Conservation (phyloP, 2,113 vertebrate species). For the Semnopithecus entellus region DNA sequence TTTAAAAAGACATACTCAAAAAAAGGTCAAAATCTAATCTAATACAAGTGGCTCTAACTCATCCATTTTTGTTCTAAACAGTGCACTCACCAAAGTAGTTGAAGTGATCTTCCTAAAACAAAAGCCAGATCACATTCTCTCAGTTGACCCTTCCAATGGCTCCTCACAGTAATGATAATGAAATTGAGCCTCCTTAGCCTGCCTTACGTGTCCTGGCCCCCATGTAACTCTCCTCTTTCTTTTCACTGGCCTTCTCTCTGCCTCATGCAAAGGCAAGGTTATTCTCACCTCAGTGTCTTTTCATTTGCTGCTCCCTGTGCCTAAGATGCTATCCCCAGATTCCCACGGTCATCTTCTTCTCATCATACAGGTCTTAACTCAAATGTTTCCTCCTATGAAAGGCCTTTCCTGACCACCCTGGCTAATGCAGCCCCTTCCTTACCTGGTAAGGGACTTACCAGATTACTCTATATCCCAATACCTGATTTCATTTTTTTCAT, state of each 20-base stretch:
- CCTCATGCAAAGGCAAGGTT: not conserved
- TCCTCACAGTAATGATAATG: not conserved
- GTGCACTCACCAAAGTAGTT: not conserved
- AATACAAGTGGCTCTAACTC: not conserved
- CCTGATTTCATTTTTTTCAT: not conserved
- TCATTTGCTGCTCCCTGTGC: not conserved
- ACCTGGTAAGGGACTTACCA: not conserved
- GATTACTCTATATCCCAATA: not conserved
- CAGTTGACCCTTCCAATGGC: not conserved
- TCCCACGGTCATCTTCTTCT: not conserved
- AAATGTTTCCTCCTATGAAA: not conserved
- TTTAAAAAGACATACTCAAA: not conserved
- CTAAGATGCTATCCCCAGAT: not conserved
- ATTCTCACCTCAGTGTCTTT: not conserved
- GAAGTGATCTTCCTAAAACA: not conserved
- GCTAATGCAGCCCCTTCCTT: not conserved
- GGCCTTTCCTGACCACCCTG: not conserved
- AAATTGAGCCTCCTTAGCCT: not conserved
- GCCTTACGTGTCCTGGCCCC: not conserved
- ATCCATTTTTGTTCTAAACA: not conserved
- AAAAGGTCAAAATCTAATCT: not conserved
- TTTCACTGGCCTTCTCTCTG: not conserved
- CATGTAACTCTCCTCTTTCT: not conserved
- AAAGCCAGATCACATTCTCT: not conserved
- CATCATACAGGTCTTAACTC: not conserved